Evolutionary conservation across 2,113 vertebrate genomes (phyloP), one percentile per base, ranked within the genome.

Genomic region (Labeo rohita): DNA sequence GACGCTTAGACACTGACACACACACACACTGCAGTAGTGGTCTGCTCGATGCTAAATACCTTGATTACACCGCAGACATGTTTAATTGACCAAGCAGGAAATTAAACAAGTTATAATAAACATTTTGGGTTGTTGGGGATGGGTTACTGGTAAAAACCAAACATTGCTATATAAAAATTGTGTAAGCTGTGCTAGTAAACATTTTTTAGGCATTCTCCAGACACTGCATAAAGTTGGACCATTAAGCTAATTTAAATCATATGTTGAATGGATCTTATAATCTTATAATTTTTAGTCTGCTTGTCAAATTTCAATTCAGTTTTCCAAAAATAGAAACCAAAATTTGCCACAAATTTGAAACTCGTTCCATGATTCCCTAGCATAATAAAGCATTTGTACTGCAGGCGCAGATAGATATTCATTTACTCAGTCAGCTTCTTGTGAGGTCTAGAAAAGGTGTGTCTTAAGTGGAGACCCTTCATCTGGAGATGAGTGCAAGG

Each of bases 1-100:
- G 93, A 92, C 92, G 90, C 92, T 84, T 43, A 72, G 28, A 73
- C 63, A 84, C 54, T 16, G 36, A 83, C 23, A 50, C 63, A 75
- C 56, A 54, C 36, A 78, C 63, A 28, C 49, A 84, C 39, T 21
- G 9, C 49, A 54, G 50, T 16, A 47, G 12, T 3, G 68, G 39
- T 39, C 73, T 61, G 70, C 23, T 47, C 63, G 18, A 59, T 84
- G 70, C 4, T 63, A 34, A 75, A 75, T 75, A 43, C 39, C 43
- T 34, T 76, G 36, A 63, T 45, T 13, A 45, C 6, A 63, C 56
- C 74, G 47, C 43, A 84, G 56, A 65, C 47, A 1, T 75, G 83
- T 66, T 85, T 66, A 65, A 66, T 77, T 52, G 50, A 66, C 21
- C 28, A 77, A 77, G 28, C 74, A 85, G 72, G 56, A 76, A 84